phyloP scores from a whole-genome alignment of 1,140 invertebrate genomes.

The Solen grandis region DNA sequence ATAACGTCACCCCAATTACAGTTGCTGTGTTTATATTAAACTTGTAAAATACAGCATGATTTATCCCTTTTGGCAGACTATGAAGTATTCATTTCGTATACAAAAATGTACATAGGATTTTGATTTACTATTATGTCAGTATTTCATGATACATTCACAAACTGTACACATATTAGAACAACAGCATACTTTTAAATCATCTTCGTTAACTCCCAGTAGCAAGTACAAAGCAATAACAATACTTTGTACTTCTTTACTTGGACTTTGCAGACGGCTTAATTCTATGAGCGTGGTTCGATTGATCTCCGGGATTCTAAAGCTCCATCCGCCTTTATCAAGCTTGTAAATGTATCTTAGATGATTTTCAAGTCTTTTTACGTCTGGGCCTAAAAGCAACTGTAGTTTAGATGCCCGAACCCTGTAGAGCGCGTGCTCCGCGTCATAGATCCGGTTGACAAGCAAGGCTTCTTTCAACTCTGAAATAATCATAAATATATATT shows the following conservation, averaged over 20 bases:
- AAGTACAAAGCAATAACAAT: conserved; percentile 34
- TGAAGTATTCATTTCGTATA: no score
- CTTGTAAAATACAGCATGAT: no score
- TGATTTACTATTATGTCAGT: no score
- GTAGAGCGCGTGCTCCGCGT: conserved; percentile 37
- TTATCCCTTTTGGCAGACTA: no score
- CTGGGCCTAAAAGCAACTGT: conserved; percentile 33
- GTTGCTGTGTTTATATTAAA: no score
- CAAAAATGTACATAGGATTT: no score
- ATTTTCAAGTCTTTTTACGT: conserved; percentile 9
- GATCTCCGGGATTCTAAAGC: conserved; percentile 32
- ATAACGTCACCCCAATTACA: no score
- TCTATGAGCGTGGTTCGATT: conserved; percentile 36
- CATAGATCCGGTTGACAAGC: conserved; percentile 39
- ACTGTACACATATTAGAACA: no score
- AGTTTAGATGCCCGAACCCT: conserved; percentile 30
- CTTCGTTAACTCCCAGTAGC: conserved; percentile 36
- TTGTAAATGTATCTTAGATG: conserved; percentile 25
- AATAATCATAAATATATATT: conserved; percentile 1
- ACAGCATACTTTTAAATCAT: no score
- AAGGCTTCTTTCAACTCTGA: conserved; percentile 39
- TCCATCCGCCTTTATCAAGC: conserved; percentile 42
- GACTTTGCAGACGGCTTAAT: conserved; percentile 18
- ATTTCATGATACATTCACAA: no score
- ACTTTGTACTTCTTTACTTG: conserved; percentile 21